Evolutionary conservation across 2,888 invertebrate species (phyloP).

Genomic region (Ametastegia equiseti): DNA sequence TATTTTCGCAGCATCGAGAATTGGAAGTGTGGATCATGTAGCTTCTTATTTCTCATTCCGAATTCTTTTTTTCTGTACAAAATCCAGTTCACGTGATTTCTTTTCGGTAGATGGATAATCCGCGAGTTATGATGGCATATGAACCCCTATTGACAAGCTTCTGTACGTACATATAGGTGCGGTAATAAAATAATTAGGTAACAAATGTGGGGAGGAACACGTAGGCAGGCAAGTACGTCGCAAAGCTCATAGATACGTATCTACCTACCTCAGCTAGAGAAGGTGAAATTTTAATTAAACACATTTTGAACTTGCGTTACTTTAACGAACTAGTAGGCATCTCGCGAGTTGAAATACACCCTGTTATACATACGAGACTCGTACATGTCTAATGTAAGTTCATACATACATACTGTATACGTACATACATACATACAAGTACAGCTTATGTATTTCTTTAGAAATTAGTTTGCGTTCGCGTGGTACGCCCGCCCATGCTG

Average conservation of each 20-base stretch:
- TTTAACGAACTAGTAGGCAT: conserved; percentile 4
- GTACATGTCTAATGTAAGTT: no score
- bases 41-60: no score
- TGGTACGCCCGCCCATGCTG: no score
- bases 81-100: no score
- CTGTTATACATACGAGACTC: no score
- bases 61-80: no score
- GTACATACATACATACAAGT: background rate
- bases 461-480: conserved; percentile 59
- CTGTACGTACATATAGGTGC: background rate
- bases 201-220: background rate
- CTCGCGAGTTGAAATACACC: conserved; percentile 1
- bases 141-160: background rate
- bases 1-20: no score
- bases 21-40: no score
- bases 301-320: background rate
- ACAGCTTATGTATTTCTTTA: conserved; percentile 53
- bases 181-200: conserved; percentile 18
- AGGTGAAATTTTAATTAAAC: conserved; percentile 4
- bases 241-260: background rate
- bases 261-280: background rate
- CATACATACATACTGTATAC: no score
- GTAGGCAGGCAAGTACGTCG: background rate
- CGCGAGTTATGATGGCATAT: no score
- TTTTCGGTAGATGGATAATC: background rate